Evolutionary conservation across 2,113 vertebrate species (phyloP).

Genomic region (Chauna torquata): DNA sequence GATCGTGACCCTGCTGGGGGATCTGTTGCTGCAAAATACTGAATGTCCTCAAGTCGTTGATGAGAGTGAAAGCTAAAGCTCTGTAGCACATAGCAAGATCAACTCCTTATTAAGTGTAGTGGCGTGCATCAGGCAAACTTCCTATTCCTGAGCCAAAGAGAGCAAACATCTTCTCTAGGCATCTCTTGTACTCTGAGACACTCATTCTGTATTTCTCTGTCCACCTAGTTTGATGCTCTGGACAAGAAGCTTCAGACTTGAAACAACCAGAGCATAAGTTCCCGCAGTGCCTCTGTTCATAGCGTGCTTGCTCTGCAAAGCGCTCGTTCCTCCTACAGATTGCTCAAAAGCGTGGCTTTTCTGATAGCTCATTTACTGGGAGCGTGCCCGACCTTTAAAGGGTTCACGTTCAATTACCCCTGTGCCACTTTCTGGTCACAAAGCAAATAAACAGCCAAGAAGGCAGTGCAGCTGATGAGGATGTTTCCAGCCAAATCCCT

Average conservation of each 20-base stretch:
- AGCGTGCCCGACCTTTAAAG: neutral
- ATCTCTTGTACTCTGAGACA: neutral
- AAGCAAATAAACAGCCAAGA: neutral
- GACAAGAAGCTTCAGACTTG: neutral
- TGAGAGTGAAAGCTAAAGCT: neutral
- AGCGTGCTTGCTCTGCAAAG: neutral
- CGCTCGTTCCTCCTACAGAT: neutral
- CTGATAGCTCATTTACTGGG: neutral
- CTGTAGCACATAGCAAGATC: neutral
- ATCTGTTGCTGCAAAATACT: neutral
- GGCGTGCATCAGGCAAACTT: neutral
- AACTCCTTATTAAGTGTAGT: neutral
- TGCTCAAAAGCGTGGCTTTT: neutral
- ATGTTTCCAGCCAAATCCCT: neutral
- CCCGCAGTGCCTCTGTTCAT: neutral
- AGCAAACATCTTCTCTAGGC: neutral
- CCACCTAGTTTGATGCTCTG: neutral
- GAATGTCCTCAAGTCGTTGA: neutral
- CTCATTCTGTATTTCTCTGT: neutral
- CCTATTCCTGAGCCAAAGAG: neutral
- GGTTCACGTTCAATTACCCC: neutral
- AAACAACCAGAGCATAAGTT: neutral
- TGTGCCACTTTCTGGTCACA: slow-evolving; percentile 2
- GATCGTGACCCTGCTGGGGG: neutral
- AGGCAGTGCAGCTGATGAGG: neutral